Percentiles rank a stretch among this genome's conserved stretches.
Conservation (phyloP, 2,797 vertebrate genomes). For the Alcedo quadribrachys region DNA sequence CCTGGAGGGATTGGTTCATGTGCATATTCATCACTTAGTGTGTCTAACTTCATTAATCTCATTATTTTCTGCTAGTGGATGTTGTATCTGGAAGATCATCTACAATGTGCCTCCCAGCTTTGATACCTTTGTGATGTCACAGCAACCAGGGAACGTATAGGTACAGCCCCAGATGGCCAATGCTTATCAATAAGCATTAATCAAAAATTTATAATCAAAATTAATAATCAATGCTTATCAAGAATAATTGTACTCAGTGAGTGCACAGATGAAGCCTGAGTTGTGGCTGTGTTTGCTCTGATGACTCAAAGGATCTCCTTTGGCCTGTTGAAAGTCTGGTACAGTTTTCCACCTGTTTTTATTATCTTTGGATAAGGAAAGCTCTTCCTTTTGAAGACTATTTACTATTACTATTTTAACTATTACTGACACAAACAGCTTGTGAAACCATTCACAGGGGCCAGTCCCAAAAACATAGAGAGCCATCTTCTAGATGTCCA, state of each 20-base stretch:
- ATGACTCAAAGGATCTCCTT: neutral
- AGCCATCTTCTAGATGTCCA: neutral
- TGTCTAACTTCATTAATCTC: neutral
- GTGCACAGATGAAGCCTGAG: neutral
- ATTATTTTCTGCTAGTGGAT: neutral
- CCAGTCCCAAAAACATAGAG: neutral
- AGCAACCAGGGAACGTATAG: neutral
- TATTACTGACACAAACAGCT: neutral
- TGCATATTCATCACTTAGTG: neutral
- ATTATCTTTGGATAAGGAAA: neutral
- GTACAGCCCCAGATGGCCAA: neutral
- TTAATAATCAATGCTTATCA: no score
- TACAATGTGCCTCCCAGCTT: neutral
- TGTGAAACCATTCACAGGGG: neutral
- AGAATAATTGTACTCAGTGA: neutral
- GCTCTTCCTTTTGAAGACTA: neutral
- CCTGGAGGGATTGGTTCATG: neutral
- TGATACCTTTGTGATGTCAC: neutral
- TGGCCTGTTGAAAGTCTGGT: neutral
- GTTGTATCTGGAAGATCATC: neutral
- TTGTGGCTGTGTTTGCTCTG: neutral
- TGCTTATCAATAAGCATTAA: neutral
- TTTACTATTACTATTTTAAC: no score
- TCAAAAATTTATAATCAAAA: no score
- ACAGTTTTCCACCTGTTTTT: neutral